phyloP scores from a whole-genome alignment of 1,140 invertebrate species.

The Meloidogyne chitwoodi region DNA sequence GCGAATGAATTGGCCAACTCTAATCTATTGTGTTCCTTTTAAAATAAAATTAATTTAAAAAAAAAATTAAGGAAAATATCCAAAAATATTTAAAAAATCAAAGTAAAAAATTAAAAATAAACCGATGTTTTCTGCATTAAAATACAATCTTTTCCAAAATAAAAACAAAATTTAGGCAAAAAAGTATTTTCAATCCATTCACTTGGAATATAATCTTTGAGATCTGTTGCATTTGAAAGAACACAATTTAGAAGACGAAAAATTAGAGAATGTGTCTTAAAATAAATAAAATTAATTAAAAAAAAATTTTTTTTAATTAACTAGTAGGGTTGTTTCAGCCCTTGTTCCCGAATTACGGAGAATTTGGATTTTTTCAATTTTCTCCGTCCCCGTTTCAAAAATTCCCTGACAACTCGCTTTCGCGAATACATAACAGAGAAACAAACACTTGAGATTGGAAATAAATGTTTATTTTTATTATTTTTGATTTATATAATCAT shows the following conservation, averaged over 20 bases:
- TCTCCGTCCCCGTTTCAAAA: too few species aligned
- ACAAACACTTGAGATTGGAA: too few species aligned
- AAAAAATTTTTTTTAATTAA: too few species aligned
- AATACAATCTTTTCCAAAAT: neutral
- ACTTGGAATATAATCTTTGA: neutral
- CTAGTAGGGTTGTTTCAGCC: too few species aligned
- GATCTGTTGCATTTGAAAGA: neutral
- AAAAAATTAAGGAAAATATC: too few species aligned
- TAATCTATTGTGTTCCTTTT: conserved; percentile 10
- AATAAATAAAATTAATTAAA: neutral
- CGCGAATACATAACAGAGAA: too few species aligned
- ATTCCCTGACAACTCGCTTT: too few species aligned
- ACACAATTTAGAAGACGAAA: neutral
- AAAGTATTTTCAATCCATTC: conserved; percentile 6
- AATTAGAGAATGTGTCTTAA: neutral
- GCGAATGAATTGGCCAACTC: conserved; percentile 8
- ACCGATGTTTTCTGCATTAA: neutral
- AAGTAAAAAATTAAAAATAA: neutral
- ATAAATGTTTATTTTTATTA: too few species aligned
- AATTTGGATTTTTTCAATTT: too few species aligned
- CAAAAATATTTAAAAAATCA: neutral
- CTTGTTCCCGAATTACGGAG: too few species aligned
- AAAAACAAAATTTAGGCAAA: conserved; percentile 2
- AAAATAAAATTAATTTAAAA: neutral
- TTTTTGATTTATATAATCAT: too few species aligned